Evolutionary conservation across 2,113 vertebrate species (phyloP), one percentile per base, ranked within the genome.

Genomic region (Delphinapterus leucas): DNA sequence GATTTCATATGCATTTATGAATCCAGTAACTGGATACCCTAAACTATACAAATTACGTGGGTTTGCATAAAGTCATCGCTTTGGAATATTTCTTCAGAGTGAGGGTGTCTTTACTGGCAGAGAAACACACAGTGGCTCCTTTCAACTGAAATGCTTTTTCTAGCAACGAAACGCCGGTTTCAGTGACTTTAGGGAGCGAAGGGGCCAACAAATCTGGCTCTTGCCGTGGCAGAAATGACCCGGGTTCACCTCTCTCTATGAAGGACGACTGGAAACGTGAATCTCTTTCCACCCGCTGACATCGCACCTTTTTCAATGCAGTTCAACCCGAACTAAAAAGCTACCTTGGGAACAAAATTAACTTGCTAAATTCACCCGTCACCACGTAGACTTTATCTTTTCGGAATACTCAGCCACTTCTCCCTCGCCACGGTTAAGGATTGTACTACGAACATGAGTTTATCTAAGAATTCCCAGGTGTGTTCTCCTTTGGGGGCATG

Each of bases 371-470:
- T 44, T 31, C 58, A 41, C 47, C 47, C 4, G 18, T 58, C 17
- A 20, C 8, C 23, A 11, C 8, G 6, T 3, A 49, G 26, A 3
- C 49, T 58, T 21, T 6, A 18, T 33, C 36, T 73, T 60, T 47
- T 38, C 10, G 58, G 26, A 76, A 58, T 9, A 5, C 21, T 31
- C 47, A 74, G 33, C 3, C 3, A 21, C 33, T 65, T 67, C 36
- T 67, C 14, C 1, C 15, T 73, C 36, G 18, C 26, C 36, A 60
- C n/a, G 55, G 67, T 6, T 5, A 26, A 71, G 20, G 44, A 18
- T 4, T 3, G 21, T 2, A 28, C 7, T 21, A 4, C 0, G 0
- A 11, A 9, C 73, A 1, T 0, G 2, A 60, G 25, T 6, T 85
- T 53, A 20, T 8, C 3, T 7, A 28, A 73, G 85, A 25, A 21